Evolutionary conservation across 2,888 invertebrate genomes (phyloP).

Genomic region (Rutpela maculata): DNA sequence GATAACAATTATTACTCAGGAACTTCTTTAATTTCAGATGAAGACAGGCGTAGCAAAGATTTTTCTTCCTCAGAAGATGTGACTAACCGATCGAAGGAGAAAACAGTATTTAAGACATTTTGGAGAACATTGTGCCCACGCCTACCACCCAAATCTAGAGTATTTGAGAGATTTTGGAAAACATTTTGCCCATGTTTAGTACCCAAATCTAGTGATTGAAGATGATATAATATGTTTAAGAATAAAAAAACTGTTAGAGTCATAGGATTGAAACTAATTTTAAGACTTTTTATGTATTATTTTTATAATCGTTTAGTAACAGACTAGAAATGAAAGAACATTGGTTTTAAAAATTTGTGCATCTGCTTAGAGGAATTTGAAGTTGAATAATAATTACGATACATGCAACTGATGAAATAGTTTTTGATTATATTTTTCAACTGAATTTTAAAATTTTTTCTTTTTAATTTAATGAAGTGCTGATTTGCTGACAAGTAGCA

Average conservation of each 20-base stretch:
- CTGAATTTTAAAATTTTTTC: too few species aligned
- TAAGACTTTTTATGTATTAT: background rate
- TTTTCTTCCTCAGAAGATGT: background rate
- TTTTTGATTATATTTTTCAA: background rate
- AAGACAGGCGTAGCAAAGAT: background rate
- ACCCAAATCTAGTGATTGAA: constrained; percentile 13
- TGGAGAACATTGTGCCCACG: constrained; percentile 35
- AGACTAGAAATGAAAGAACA: background rate
- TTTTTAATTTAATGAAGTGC: too few species aligned
- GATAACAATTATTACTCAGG: constrained; percentile 13
- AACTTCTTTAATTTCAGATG: constrained; percentile 26
- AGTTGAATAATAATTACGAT: background rate
- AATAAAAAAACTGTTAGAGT: constrained; percentile 39
- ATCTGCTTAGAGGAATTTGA: background rate
- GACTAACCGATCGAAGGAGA: background rate
- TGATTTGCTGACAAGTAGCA: too few species aligned
- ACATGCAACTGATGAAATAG: background rate
- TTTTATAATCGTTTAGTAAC: background rate
- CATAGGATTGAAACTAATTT: too few species aligned
- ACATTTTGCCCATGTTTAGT: constrained; percentile 26
- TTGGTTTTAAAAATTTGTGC: background rate
- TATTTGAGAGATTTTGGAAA: constrained; percentile 26
- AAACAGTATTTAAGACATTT: constrained; percentile 5
- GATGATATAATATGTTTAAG: constrained; percentile 45
- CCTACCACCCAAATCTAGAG: constrained; percentile 5